Evolutionary conservation across 2,888 invertebrate genomes (phyloP), one percentile per base, ranked within the genome.

Genomic region (Lasioglossum figueresi): DNA sequence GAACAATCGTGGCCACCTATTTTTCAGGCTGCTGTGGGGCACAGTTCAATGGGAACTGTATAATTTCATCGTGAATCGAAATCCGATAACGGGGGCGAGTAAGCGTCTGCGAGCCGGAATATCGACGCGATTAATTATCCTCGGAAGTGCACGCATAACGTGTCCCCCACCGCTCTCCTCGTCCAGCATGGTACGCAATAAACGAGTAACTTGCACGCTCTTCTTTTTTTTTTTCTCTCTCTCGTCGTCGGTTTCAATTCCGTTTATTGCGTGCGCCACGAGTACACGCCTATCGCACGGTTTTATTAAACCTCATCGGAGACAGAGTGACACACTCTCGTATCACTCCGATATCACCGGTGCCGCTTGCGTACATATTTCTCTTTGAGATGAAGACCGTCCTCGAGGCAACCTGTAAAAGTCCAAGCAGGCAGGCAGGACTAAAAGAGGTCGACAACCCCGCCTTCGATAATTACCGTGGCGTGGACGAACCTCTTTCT

Each of bases 371-470:
- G 77, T 75, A 48, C 48, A 43, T 66, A 14, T 16, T 68, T 68
- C 77, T 76, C 78, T 87, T 86, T 86, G 86, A 86, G 86, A 86
- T 59, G 82, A 79, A 80, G 83, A 79, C 83, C 78, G 75, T 82
- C 86, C 86, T 86, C 86, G 83, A 86, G 86, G 86, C 86, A 86
- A 76, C 68, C 80, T 80, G 86, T 86, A 87, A 83, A 83, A 86
- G 84, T 88, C 90, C 88, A 85, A 85, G 88, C 83, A 88, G 85
- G 86, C 83, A 86, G 85, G 68, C 88, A 90, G 86, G 87, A 89
- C 88, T 80, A 89, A 88, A 90, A 88, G 91, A 88, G 91, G 91
- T 90, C 90, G 91, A 90, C 88, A 90, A 90, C 90, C 91, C 82
- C 83, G 89, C 84, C 90, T 90, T 85, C 91, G 89, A 89, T 90